Base-by-base conservation (phyloP, 2,888 invertebrate species). In the Tetragnatha montana region DNA sequence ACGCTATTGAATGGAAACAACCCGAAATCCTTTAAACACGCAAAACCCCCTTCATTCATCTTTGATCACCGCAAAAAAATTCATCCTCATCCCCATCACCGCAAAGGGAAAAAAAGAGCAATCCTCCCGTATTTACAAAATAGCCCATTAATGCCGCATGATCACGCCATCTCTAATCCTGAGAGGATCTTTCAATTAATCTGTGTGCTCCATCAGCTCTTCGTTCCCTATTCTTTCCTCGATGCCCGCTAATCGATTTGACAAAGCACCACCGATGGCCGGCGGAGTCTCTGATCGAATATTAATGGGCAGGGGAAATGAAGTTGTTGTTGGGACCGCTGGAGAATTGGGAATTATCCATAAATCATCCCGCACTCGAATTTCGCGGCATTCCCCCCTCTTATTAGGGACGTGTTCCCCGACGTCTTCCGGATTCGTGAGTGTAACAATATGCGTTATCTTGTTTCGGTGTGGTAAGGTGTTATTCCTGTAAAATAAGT, bases 261-360 rank as follows among this genome's bases (percentile, higher is more conserved):
- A 84, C 84, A 84, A 76, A 69, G 84, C 76, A 22, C 69, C 76
- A 22, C 69, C 69, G 47, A 74, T 49, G 70, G 76, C 69, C 75
- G 68, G 21, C 49, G 60, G 35, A 73, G 49, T 73, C 76, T 50
- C 76, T 78, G 84, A 84, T 84, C 78, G 84, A 84, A 84, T 84
- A 84, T 84, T 84, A 84, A 84, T 84, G 78, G 75, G 76, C 22
- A 47, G 47, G 8, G 49, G 22, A n/a, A 84, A 78, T 78, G 76
- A 78, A 78, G 78, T 69, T 50, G 49, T 76, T 17, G 35, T 35
- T 17, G 22, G 14, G 60, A 60, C 50, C 19, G 80, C 47, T 17
- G 47, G 80, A 81, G 70, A 35, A 35, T 35, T 35, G 35, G 35
- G 80, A 19, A 70, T 69, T 70, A 81, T 81, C 69, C 80, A 81